A percentile compares a stretch with the other conserved stretches of the same genome.
Conservation (phyloP, 2,888 invertebrate species). For the Eupsilia transversa region DNA sequence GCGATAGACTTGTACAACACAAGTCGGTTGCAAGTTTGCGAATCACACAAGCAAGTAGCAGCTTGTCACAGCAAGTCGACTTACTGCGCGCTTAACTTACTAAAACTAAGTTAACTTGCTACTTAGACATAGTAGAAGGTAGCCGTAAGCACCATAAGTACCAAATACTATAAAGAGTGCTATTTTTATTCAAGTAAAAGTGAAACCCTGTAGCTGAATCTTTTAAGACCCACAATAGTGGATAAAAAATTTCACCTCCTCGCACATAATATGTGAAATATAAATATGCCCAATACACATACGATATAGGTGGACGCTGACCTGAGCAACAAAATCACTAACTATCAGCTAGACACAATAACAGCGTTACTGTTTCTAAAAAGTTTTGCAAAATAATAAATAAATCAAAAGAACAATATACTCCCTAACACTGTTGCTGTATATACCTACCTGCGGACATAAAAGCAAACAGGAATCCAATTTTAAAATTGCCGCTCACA, state of each 20-base stretch:
- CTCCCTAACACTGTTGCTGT: background rate
- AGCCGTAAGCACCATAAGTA: background rate
- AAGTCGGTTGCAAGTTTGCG: background rate
- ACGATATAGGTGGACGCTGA: background rate
- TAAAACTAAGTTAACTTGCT: background rate
- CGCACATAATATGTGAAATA: background rate
- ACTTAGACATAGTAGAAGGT: background rate
- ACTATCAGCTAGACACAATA: background rate
- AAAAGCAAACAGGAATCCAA: constrained; percentile 34
- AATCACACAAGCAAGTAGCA: background rate
- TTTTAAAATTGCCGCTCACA: constrained; percentile 41
- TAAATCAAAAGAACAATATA: background rate
- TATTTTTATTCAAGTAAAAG: background rate
- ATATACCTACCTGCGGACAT: background rate
- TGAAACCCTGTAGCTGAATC: background rate
- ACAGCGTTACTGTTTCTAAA: background rate
- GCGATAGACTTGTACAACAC: background rate
- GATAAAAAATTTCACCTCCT: background rate
- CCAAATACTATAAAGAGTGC: background rate
- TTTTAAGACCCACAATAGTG: no score
- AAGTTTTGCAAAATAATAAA: background rate
- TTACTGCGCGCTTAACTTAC: background rate
- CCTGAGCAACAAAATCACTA: background rate
- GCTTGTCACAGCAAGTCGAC: background rate
- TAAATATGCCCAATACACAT: background rate